Base-by-base conservation (phyloP, 2,113 vertebrate species). In the Trichechus manatus region DNA sequence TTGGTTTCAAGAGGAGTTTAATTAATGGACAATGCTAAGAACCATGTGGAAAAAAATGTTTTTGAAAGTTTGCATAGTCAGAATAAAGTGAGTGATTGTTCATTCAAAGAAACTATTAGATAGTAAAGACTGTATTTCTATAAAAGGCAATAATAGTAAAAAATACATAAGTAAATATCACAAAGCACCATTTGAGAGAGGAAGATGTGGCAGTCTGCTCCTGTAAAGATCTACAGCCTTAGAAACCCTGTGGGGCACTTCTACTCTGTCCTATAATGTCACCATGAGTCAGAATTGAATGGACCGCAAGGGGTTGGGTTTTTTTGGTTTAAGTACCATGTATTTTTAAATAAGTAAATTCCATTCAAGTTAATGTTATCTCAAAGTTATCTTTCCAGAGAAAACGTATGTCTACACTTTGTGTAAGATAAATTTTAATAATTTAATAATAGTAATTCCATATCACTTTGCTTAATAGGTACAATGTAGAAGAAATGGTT, bases 291-390 rank as follows among this genome's bases (percentile, higher is more conserved):
- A 56, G 53, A 56, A 56, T 56, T 11, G 53, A 56, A 11, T 15
- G 53, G 53, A 56, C 11, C 1, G 53, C 53, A 56, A 56, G 53
- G 53, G 53, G 3, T 56, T 56, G 9, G 53, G 53, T 56, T 15
- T 56, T 56, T 56, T 17, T 13, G 53, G 53, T 56, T 56, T 39
- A 39, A 22, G 19, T 23, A 74, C 22, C n/a, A 36, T 79, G n/a
- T 70, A 56, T 79, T 96, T 95, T 93, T 94, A 23, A 84, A 47
- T 82, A 90, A 75, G 15, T 29, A 82, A 91, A 72, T 44, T 25
- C 6, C 33, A 53, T 2, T 70, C 78, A 84, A 68, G 23, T 74
- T 77, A 36, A 23, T 88, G 33, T 82, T 94, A 89, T 80, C 39
- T 81, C 59, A 81, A 85, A 75, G 29, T 92, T 72, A 39, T 75